A percentile compares a stretch with the other conserved stretches of the same genome.
Evolutionary conservation across 2,888 invertebrate species (phyloP).

Genomic region (Onthophagus sagittarius): DNA sequence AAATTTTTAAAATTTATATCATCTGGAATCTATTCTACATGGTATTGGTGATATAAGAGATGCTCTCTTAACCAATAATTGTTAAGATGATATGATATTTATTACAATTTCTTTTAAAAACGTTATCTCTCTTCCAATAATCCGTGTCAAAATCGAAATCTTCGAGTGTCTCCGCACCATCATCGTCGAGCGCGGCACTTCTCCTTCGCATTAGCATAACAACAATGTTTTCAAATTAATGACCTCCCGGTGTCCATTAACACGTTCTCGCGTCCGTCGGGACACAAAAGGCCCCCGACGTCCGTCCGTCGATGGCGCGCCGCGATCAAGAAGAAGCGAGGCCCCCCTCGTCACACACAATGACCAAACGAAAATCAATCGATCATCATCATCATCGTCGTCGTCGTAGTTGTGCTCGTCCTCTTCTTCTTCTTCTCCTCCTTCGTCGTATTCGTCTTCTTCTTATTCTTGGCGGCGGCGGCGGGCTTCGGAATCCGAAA

Average conservation of each 20-base stretch:
- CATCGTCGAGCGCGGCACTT: not conserved
- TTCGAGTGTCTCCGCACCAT: not conserved
- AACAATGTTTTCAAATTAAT: slow-evolving; percentile 27
- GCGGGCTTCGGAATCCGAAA: slow-evolving; percentile 21
- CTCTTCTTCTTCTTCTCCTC: too few relatives aligned
- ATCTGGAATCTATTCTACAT: too few relatives aligned
- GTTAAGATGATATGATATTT: too few relatives aligned
- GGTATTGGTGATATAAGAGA: too few relatives aligned
- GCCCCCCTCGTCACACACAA: slow-evolving; percentile 4
- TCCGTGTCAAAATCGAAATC: too few relatives aligned
- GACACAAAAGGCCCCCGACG: slow-evolving; percentile 17
- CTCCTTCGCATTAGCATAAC: slow-evolving; percentile 21
- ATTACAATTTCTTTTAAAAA: too few relatives aligned
- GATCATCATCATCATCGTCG: slow-evolving; percentile 33
- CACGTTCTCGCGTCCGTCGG: slow-evolving; percentile 18
- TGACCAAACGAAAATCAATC: slow-evolving; percentile 37
- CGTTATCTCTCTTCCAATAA: too few relatives aligned
- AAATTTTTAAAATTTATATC: too few relatives aligned
- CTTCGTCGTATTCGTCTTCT: too few relatives aligned
- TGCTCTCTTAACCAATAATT: too few relatives aligned
- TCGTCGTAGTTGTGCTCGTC: too few relatives aligned
- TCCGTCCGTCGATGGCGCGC: not conserved
- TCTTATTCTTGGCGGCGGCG: too few relatives aligned
- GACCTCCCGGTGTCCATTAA: slow-evolving; percentile 26
- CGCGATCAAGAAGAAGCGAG: not conserved